These are phyloP conservation scores for Irena cyanogastra DNA, from an alignment of 2,113 vertebrate genomes.

Conservation along the genomic window DNA sequence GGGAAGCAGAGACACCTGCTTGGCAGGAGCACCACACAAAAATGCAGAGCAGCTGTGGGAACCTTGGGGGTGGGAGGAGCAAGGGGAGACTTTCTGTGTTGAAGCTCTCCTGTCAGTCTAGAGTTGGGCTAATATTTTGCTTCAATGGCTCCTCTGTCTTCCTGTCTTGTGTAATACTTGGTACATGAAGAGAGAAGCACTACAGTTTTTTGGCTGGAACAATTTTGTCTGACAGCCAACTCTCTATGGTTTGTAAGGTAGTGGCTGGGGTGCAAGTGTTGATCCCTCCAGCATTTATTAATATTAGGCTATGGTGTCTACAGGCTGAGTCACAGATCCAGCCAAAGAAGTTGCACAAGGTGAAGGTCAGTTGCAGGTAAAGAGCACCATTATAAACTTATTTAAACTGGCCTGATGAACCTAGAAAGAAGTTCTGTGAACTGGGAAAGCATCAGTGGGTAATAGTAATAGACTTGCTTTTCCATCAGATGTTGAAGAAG, in stretches of 20 bases:
- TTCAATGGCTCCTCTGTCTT: neutral
- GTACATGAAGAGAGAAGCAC: neutral
- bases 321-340: neutral
- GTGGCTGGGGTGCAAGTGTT: neutral
- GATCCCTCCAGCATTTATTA: neutral
- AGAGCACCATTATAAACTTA: neutral
- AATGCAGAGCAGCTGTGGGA: neutral
- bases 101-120: neutral
- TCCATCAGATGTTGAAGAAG: neutral
- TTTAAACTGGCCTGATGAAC: neutral
- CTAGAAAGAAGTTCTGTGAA: neutral
- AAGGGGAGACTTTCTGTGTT: neutral
- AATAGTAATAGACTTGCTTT: neutral
- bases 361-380: slow-evolving; percentile 22
- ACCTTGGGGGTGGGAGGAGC: neutral
- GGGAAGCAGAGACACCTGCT: slow-evolving; percentile 23
- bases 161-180: neutral
- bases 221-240: neutral
- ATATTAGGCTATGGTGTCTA: neutral
- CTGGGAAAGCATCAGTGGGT: neutral
- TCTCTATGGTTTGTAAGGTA: neutral
- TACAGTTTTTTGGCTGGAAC: neutral
- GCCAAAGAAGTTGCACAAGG: neutral
- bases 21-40: neutral
- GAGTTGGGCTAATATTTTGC: neutral